phyloP scores from a whole-genome alignment of 2,113 vertebrate genomes.

The Eubucco bourcierii region DNA sequence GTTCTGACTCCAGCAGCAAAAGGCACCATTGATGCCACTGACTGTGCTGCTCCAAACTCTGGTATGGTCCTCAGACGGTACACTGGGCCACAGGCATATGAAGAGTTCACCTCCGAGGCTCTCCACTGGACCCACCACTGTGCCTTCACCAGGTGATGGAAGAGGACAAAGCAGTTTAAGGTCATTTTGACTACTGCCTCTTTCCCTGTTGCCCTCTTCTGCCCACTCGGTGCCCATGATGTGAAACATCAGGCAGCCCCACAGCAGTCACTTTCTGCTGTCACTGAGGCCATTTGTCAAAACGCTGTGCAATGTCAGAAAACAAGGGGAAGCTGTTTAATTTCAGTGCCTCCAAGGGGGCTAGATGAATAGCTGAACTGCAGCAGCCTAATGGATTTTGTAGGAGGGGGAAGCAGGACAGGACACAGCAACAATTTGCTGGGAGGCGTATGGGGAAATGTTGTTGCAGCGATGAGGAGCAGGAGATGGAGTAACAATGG shows the following conservation, averaged over 20 bases:
- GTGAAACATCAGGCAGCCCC: not conserved
- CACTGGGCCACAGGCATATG: accelerated
- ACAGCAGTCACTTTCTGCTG: not conserved
- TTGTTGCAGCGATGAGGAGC: constrained; percentile 51
- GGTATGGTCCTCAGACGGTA: accelerated
- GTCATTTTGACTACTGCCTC: accelerated
- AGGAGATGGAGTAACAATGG: constrained; percentile 68
- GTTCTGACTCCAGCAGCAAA: not conserved
- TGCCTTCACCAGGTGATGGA: not conserved
- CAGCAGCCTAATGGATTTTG: constrained; percentile 24
- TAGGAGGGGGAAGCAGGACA: not conserved
- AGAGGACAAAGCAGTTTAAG: not conserved
- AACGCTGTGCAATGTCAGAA: not conserved
- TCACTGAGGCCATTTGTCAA: not conserved
- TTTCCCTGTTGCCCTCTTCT: not conserved
- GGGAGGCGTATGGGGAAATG: constrained; percentile 46
- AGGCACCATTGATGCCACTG: not conserved
- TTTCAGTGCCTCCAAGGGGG: not conserved
- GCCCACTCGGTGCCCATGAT: accelerated
- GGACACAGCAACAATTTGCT: constrained; percentile 28
- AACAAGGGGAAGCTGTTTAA: not conserved
- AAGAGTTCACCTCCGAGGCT: accelerated
- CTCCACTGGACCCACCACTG: accelerated
- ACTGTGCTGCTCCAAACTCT: not conserved
- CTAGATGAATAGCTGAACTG: not conserved